Base-by-base conservation (phyloP, 2,888 invertebrate species). In the Nezara viridula region DNA sequence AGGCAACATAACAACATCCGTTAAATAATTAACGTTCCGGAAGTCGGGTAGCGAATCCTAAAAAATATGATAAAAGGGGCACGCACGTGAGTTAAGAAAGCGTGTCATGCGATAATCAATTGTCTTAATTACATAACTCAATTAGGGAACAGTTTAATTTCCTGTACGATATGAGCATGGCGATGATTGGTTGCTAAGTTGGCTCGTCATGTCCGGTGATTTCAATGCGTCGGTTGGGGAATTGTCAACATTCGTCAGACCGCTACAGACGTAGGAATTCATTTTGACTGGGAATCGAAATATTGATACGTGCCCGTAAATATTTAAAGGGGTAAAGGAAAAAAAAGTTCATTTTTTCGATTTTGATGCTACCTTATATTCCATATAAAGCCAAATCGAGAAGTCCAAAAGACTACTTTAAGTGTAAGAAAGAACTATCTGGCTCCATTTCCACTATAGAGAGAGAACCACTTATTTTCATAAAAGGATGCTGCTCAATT, bases 41-140 rank as follows among this genome's bases (percentile, higher is more conserved):
- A 81, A 81, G 81, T n/a, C 5, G 81, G n/a, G 44, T 47, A 47
- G 81, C 81, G 81, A 81, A 81, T 44, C 21, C 44, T 44, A 81
- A 81, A 44, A 81, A 81, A 44, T 81, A 44, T 81, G 81, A 44
- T 81, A 81, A 81, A 81, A 44, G 44, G 77, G 14, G 44, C 40
- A 47, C 81, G 81, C 81, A n/a, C 47, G 44, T 81, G 81, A 81
- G n/a, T 81, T 81, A 81, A 81, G 81, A 81, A 81, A 81, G 81
- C 81, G 81, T 81, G 81, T 47, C 44, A 81, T 81, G 81, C 44
- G 44, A 81, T 81, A 81, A 81, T 81, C 40, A 81, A 81, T 81
- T 81, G 44, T 24, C 44, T 77, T 81, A 81, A 81, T 81, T 81
- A 81, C 21, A 81, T 81, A 81, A 81, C 81, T 81, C 81, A 81